A percentile compares a stretch with the other conserved stretches of the same genome.
Evolutionary conservation across 2,797 vertebrate genomes (phyloP).

Genomic region (Halcyon smyrnensis): DNA sequence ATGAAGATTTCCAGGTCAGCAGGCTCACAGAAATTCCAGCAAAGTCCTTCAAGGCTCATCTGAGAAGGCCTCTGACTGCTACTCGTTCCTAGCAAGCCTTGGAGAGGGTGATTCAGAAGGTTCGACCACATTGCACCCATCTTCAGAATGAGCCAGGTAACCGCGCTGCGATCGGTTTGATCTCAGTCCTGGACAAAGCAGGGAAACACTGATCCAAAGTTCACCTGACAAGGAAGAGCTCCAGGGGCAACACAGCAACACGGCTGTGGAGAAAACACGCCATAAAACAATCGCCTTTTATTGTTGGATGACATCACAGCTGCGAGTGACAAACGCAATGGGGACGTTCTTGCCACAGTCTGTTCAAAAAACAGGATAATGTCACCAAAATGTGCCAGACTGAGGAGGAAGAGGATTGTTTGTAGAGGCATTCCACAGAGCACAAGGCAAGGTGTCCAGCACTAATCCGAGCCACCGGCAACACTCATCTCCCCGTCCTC

Average conservation of each 20-base stretch:
- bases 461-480: not conserved
- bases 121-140: fast-evolving
- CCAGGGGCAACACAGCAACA: not conserved
- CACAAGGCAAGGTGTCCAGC: not conserved
- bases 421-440: not conserved
- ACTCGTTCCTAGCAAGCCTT: not conserved
- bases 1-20: not conserved
- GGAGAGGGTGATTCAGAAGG: not conserved
- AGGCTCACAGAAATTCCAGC: not conserved
- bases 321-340: not conserved
- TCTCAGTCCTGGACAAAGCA: not conserved
- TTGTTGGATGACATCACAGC: not conserved
- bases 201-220: constrained; percentile 20
- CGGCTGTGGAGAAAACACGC: not conserved
- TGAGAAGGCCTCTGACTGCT: not conserved
- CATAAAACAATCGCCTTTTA: not conserved
- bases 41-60: not conserved
- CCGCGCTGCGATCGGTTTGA: not conserved
- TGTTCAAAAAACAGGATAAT: not conserved
- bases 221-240: not conserved
- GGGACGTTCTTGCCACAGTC: not conserved
- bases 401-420: not conserved
- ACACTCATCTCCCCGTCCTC: not conserved
- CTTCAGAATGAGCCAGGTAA: not conserved
- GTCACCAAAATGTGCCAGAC: not conserved